Conservation (phyloP, 2,888 invertebrate species). For the Laothoe populi region DNA sequence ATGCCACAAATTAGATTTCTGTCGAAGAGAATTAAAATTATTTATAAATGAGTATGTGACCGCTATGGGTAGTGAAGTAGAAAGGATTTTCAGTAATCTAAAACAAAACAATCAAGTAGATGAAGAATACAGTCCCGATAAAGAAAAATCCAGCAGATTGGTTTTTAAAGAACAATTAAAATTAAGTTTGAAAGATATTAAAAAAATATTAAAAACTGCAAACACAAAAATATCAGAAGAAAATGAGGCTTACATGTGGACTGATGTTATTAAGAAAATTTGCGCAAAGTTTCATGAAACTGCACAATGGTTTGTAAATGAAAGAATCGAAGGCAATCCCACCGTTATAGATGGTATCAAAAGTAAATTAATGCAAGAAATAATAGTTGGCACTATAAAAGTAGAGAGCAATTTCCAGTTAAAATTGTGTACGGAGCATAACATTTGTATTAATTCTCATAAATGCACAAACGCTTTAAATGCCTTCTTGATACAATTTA, state of each 20-base stretch:
- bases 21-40: conserved; percentile 44
- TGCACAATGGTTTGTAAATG: conserved; percentile 43
- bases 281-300: conserved; percentile 58
- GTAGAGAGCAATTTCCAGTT: conserved; percentile 57
- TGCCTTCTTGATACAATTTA: conserved; percentile 48
- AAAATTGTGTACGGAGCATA: conserved; percentile 55
- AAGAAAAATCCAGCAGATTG: conserved; percentile 28
- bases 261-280: conserved; percentile 59
- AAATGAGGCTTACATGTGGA: conserved; percentile 53
- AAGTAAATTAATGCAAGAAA: conserved; percentile 51
- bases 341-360: conserved; percentile 41
- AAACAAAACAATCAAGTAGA: conserved; percentile 40
- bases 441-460: conserved; percentile 53
- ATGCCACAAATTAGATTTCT: conserved; percentile 57
- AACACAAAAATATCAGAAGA: conserved; percentile 45
- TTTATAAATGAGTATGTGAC: conserved; percentile 61
- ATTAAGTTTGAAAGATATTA: conserved; percentile 45
- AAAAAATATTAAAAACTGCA: conserved; percentile 47
- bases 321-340: conserved; percentile 43
- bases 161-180: conserved; percentile 51
- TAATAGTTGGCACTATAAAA: conserved; percentile 50
- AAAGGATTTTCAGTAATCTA: conserved; percentile 49
- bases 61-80: conserved; percentile 50
- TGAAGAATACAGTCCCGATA: conserved; percentile 25
- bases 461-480: conserved; percentile 57